Evolutionary conservation across 2,113 vertebrate genomes (phyloP).

Genomic region (Sterrhoptilus dennistouni): DNA sequence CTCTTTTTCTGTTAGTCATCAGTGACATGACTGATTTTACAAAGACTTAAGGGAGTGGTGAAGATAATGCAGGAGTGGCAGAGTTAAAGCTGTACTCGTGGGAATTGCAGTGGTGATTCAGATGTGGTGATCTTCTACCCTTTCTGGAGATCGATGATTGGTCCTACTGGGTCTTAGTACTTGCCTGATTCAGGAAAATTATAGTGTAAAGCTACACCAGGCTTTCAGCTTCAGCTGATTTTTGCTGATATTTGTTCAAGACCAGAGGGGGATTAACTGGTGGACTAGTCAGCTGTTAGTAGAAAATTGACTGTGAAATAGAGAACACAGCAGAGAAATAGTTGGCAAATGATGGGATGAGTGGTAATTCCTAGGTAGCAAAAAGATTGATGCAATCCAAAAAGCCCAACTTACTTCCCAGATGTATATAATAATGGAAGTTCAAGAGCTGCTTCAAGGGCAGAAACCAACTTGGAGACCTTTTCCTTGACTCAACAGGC

Average conservation of each 20-base stretch:
- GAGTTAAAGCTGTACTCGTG: background rate
- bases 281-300: background rate
- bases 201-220: background rate
- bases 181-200: constrained; percentile 16
- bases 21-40: background rate
- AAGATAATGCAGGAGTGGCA: background rate
- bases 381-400: background rate
- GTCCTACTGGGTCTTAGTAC: background rate
- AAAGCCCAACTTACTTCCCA: background rate
- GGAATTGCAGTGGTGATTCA: background rate
- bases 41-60: background rate
- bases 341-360: background rate
- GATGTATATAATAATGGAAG: background rate
- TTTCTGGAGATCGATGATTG: background rate
- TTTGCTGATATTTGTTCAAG: constrained; percentile 34
- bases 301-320: constrained; percentile 42
- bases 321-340: background rate
- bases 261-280: constrained; percentile 40
- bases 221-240: constrained; percentile 15
- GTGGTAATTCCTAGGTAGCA: constrained; percentile 10
- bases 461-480: background rate
- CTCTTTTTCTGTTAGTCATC: background rate
- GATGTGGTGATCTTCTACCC: background rate
- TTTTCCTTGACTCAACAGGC: background rate
- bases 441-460: background rate